A percentile compares a stretch with the other conserved stretches of the same genome.
phyloP scores from a whole-genome alignment of 1,140 invertebrate genomes.

The Solenopsis invicta region DNA sequence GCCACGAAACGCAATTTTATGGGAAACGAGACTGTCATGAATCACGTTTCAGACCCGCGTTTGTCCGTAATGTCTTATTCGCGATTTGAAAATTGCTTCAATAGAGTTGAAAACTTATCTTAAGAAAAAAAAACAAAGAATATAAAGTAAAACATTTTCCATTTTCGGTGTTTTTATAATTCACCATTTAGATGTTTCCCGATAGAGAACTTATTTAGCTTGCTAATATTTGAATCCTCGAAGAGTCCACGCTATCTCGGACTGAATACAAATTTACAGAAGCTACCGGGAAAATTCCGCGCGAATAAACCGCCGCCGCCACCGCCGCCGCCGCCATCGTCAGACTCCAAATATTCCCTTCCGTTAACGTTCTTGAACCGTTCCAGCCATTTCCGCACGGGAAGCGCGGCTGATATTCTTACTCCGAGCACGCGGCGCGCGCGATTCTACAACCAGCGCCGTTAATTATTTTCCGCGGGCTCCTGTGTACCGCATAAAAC shows the following conservation, averaged over 20 bases:
- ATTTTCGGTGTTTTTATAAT: background rate
- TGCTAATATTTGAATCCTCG: conserved; percentile 10
- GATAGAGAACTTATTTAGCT: conserved; percentile 15
- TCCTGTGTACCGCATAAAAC: conserved; percentile 35
- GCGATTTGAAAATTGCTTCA: background rate
- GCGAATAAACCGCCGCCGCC: background rate
- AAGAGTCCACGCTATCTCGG: background rate
- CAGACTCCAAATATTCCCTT: conserved; percentile 9
- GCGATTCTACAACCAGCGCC: conserved; percentile 38
- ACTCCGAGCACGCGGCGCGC: conserved; percentile 34
- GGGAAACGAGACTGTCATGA: background rate
- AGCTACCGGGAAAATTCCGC: background rate
- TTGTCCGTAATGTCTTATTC: background rate
- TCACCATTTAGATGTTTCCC: background rate
- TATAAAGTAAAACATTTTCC: background rate
- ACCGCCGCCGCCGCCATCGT: no score
- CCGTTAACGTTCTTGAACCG: conserved; percentile 15
- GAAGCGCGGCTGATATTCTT: conserved; percentile 50
- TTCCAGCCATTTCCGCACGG: conserved; percentile 2
- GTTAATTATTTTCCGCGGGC: conserved; percentile 68
- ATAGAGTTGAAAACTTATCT: background rate
- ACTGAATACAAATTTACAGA: conserved; percentile 26
- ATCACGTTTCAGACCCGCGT: conserved; percentile 5
- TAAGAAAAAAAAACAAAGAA: no score
- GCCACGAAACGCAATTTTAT: conserved; percentile 18